Evolutionary conservation across 2,797 vertebrate species (phyloP).

Genomic region (Sebastes vulpes): DNA sequence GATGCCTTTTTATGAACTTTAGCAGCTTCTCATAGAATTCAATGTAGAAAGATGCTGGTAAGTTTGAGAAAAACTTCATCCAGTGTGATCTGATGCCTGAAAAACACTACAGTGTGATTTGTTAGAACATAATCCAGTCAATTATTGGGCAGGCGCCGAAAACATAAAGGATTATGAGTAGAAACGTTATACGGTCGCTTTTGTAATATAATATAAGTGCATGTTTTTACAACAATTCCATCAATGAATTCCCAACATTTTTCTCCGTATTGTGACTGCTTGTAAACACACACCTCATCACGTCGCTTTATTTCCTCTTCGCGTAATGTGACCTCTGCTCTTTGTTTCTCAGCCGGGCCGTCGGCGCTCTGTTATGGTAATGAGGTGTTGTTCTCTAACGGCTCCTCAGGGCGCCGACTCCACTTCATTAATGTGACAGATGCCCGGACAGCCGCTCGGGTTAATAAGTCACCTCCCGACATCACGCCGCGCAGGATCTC

Average conservation of each 20-base stretch:
- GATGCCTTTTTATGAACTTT: background rate
- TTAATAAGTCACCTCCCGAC: slow-evolving; percentile 38
- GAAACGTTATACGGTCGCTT: background rate
- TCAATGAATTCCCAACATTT: background rate
- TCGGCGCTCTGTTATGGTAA: slow-evolving; percentile 42
- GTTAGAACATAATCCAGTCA: background rate
- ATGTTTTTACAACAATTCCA: background rate
- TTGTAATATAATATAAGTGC: background rate
- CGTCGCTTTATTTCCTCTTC: slow-evolving; percentile 5
- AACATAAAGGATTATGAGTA: background rate
- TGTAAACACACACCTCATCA: slow-evolving; percentile 30
- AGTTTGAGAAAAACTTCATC: too few relatives aligned
- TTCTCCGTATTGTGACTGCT: background rate
- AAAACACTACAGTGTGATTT: rapidly evolving
- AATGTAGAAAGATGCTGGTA: background rate
- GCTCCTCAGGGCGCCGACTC: slow-evolving; percentile 15
- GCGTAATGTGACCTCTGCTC: slow-evolving; percentile 37
- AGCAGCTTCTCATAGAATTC: background rate
- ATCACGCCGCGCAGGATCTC: background rate
- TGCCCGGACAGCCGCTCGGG: slow-evolving; percentile 26
- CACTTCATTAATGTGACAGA: slow-evolving; percentile 61
- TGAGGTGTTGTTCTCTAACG: slow-evolving; percentile 35
- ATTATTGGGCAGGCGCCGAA: background rate
- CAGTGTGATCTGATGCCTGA: background rate
- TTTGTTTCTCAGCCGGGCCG: background rate